Conservation (phyloP, 2,797 vertebrate species). For the Nannoperca australis region DNA sequence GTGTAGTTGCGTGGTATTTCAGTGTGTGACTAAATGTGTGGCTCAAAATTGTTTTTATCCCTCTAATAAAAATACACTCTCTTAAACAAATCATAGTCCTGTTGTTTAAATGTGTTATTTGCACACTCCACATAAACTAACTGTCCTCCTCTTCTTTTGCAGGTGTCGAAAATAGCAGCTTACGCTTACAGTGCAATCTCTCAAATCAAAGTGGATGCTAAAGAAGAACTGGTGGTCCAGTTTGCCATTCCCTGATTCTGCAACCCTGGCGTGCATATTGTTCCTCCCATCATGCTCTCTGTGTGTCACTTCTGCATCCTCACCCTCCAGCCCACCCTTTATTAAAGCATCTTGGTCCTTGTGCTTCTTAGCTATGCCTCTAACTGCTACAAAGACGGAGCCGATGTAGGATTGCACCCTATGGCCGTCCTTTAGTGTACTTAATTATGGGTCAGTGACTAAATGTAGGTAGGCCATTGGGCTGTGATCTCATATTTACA, state of each 20-base stretch:
- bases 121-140: not conserved
- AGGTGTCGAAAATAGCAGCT: constrained; percentile 97
- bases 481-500: constrained; percentile 42
- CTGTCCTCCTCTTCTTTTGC: constrained; percentile 48
- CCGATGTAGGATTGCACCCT: constrained; percentile 46
- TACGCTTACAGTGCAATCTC: constrained; percentile 98
- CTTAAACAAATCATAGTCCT: not conserved
- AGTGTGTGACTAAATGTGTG: constrained; percentile 8
- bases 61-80: not conserved
- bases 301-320: constrained; percentile 67
- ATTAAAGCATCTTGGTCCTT: constrained; percentile 65
- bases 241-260: constrained; percentile 94
- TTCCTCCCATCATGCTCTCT: constrained; percentile 65
- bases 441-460: constrained; percentile 29
- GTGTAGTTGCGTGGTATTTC: constrained; percentile 24
- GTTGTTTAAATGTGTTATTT: constrained; percentile 19
- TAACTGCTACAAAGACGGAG: constrained; percentile 61
- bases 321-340: constrained; percentile 62
- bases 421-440: constrained; percentile 37
- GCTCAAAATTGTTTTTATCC: constrained; percentile 23
- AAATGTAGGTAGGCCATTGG: constrained; percentile 14
- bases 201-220: constrained; percentile 96
- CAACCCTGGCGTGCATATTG: constrained; percentile 40
- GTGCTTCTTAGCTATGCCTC: constrained; percentile 64
- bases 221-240: constrained; percentile 98